phyloP scores from a whole-genome alignment of 2,113 vertebrate species.

The Siniperca knerii region DNA sequence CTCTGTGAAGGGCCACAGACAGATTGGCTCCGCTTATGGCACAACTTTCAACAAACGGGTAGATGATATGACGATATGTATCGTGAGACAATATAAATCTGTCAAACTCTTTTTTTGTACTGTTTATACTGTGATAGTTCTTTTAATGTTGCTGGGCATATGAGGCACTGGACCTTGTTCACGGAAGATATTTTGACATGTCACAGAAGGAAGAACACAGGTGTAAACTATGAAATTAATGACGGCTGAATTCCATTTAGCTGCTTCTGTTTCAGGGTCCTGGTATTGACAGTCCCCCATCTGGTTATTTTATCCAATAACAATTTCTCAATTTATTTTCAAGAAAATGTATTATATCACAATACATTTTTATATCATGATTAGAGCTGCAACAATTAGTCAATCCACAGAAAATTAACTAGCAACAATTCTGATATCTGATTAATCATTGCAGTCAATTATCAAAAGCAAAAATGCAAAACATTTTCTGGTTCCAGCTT shows the following conservation, averaged over 20 bases:
- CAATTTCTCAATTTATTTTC: neutral
- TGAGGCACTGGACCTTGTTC: neutral
- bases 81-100: neutral
- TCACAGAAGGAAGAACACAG: too few species aligned
- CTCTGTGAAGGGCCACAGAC: neutral
- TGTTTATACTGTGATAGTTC: neutral
- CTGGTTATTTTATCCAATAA: neutral
- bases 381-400: neutral
- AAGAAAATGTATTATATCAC: neutral
- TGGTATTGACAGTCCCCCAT: neutral
- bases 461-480: neutral
- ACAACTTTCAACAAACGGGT: neutral
- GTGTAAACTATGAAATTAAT: too few species aligned
- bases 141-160: neutral
- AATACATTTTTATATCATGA: neutral
- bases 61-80: neutral
- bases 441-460: neutral
- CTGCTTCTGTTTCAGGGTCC: too few species aligned
- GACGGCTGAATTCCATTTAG: too few species aligned
- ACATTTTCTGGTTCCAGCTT: neutral
- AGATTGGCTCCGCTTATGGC: neutral
- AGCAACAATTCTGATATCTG: neutral
- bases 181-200: neutral
- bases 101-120: neutral
- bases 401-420: neutral